Evolutionary conservation across 2,888 invertebrate species (phyloP).

Genomic region (Troglohyphantes excavatus): DNA sequence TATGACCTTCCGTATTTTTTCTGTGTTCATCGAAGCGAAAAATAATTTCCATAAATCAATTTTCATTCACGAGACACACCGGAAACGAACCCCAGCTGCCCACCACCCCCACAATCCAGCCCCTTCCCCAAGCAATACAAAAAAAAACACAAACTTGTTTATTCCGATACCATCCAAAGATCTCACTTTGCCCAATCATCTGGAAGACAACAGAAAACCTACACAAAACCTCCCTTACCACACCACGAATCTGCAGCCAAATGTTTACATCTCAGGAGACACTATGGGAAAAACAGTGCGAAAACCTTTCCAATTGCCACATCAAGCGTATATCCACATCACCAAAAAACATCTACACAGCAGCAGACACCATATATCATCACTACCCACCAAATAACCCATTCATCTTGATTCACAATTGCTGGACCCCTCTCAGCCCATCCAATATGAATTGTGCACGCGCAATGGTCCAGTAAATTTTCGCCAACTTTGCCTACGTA

Average conservation of each 20-base stretch:
- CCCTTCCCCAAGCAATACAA: not conserved
- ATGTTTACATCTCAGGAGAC: not conserved
- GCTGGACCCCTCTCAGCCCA: not conserved
- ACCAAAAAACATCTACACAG: no score
- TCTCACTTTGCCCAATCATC: not conserved
- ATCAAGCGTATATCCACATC: not conserved
- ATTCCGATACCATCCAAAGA: not conserved
- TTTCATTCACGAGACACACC: not conserved
- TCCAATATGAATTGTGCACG: conserved; percentile 40
- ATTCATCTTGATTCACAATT: conserved; percentile 14
- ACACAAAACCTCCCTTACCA: not conserved
- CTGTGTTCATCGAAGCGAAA: no score
- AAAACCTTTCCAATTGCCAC: not conserved
- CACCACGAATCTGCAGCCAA: not conserved
- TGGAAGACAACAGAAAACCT: not conserved
- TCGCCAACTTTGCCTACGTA: conserved; percentile 51
- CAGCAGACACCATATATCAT: conserved; percentile 25
- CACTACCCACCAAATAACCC: conserved; percentile 30
- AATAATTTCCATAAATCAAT: no score
- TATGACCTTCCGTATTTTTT: no score
- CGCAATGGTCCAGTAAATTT: conserved; percentile 66
- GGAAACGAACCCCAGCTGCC: not conserved
- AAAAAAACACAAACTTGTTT: not conserved
- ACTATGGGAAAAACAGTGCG: conserved; percentile 7
- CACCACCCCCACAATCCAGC: not conserved